A percentile compares a stretch with the other conserved stretches of the same genome.
Conservation (phyloP, 2,113 vertebrate genomes). For the Danio rerio region GRCz12tu NC_133186.1:23595501-23596000, state of each 20-base stretch:
- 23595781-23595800: background rate
- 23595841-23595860: background rate
- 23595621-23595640: background rate
- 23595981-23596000: background rate
- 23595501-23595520: too few species aligned
- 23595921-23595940: background rate
- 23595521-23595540: background rate
- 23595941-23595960: background rate
- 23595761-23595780: background rate
- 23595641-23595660: background rate
- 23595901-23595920: background rate
- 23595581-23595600: background rate
- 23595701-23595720: background rate
- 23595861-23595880: slow-evolving; percentile 11
- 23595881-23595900: slow-evolving; percentile 35
- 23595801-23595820: background rate
- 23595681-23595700: background rate
- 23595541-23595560: background rate
- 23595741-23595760: background rate
- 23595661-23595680: background rate
- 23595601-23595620: background rate
- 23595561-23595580: background rate
- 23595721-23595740: background rate
- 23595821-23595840: background rate
- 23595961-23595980: background rate